Base-by-base conservation (phyloP, 2,888 invertebrate species). In the Saturnia pavonia region DNA sequence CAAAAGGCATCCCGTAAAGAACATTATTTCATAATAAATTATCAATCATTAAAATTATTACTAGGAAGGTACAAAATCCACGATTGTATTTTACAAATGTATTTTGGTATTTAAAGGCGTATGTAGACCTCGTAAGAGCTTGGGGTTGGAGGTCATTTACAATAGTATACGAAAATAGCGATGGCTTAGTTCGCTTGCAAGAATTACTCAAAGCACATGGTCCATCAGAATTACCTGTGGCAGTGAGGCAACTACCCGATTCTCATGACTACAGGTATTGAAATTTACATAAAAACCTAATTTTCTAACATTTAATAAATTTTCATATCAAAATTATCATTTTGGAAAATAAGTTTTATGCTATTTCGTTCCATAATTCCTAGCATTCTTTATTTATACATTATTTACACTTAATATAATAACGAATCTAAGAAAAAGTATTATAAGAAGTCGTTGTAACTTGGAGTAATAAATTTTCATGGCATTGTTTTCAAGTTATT, bases 61-160 rank as follows among this genome's bases (percentile, higher is more conserved):
- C 19, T n/a, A 19, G 1, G 3, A 19, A 51, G 2, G 0, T 51
- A 19, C 4, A 51, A 51, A 54, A 9, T 54, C 6, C 22, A 9
- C 1, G 22, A 22, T 54, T 54, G 7, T 11, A 12, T 25, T 9
- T 14, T 25, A 57, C n/a, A 51, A 25, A 22, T 12, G 27, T 27
- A 60, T 60, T 14, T 60, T 60, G 27, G 43, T 19, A 12, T 69
- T 84, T 88, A 75, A 90, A 98, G 97, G 98, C 98, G 34, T 98
- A 98, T 88, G 97, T 98, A 75, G 98, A 98, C 90, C 94, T 99
- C 75, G 97, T 99, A 60, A 96, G 96, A 85, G 96, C 96, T 1
- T 97, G 98, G 96, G 97, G 97, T 73, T 99, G 99, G 99, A 97
- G 97, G 88, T 97, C 97, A n/a, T 99, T 99, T 87, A 98, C 99